Percentiles rank a stretch among this genome's conserved stretches.
phyloP scores from a whole-genome alignment of 1,140 invertebrate genomes.

The Drosophila triauraria region DNA sequence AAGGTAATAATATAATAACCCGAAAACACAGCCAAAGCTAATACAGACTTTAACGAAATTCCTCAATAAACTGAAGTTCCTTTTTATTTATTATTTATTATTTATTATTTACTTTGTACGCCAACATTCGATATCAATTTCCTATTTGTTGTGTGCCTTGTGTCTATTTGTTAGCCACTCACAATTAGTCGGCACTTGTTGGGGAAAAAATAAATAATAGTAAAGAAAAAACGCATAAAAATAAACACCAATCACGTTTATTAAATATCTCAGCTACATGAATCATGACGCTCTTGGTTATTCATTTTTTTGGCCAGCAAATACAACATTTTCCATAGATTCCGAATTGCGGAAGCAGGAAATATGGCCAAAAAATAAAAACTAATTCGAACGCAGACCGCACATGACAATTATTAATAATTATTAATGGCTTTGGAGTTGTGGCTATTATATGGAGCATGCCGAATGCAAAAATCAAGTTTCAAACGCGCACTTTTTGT shows the following conservation, averaged over 20 bases:
- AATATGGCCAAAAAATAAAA: constrained; percentile 36
- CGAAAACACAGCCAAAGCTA: not conserved
- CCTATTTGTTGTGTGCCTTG: constrained; percentile 35
- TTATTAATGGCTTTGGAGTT: constrained; percentile 61
- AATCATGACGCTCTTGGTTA: constrained; percentile 46
- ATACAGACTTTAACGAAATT: not conserved
- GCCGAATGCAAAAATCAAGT: constrained; percentile 54
- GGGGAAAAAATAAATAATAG: constrained; percentile 6
- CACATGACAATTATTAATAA: constrained; percentile 63
- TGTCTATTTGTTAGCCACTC: constrained; percentile 35
- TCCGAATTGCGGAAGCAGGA: constrained; percentile 66
- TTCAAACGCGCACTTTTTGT: constrained; percentile 5
- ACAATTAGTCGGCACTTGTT: constrained; percentile 49
- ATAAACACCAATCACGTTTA: constrained; percentile 57
- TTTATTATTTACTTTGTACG: constrained; percentile 2
- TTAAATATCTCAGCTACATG: constrained; percentile 50
- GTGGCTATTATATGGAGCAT: constrained; percentile 42
- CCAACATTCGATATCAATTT: constrained; percentile 18
- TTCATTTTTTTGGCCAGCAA: constrained; percentile 15
- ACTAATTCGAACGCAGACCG: constrained; percentile 8
- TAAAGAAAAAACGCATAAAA: not conserved
- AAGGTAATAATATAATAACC: not conserved
- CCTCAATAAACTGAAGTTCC: constrained; percentile 4
- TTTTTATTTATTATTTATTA: not conserved
- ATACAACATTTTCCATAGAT: constrained; percentile 55